Evolutionary conservation across 2,797 vertebrate species (phyloP).

Genomic region (Brotula barbata): DNA sequence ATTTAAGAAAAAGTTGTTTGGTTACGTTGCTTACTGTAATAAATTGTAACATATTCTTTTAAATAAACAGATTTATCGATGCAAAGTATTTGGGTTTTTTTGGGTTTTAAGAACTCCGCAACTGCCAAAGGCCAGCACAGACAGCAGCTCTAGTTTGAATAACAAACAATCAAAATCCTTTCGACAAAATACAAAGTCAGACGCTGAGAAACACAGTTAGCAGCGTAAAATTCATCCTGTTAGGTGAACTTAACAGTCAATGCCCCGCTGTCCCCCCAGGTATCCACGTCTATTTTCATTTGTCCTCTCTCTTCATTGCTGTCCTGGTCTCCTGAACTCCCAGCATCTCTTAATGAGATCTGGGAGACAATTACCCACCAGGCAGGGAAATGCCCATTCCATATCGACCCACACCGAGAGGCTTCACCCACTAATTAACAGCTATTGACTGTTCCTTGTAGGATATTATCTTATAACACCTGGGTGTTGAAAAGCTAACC

Average conservation of each 20-base stretch:
- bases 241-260: slow-evolving; percentile 14
- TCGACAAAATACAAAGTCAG: neutral
- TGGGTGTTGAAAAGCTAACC: slow-evolving; percentile 37
- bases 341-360: slow-evolving; percentile 63
- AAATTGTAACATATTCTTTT: slow-evolving; percentile 99
- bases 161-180: neutral
- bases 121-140: neutral
- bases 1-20: slow-evolving; percentile 73
- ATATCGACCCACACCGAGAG: slow-evolving; percentile 55
- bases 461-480: slow-evolving; percentile 39
- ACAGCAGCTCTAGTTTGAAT: neutral
- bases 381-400: slow-evolving; percentile 39
- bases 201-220: neutral
- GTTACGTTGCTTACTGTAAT: slow-evolving; percentile 89
- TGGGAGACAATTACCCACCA: slow-evolving; percentile 66
- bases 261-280: slow-evolving; percentile 12
- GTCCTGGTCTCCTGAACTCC: neutral
- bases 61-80: slow-evolving; percentile 97
- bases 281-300: slow-evolving; percentile 21
- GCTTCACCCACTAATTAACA: slow-evolving; percentile 62
- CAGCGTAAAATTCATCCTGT: slow-evolving; percentile 14
- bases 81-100: slow-evolving; percentile 52
- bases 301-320: slow-evolving; percentile 3
- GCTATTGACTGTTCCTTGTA: slow-evolving; percentile 56
- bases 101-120: neutral